A percentile compares a stretch with the other conserved stretches of the same genome.
phyloP scores from a whole-genome alignment of 64 coral and sea anemone genomes.

The Montipora sp. region DNA sequence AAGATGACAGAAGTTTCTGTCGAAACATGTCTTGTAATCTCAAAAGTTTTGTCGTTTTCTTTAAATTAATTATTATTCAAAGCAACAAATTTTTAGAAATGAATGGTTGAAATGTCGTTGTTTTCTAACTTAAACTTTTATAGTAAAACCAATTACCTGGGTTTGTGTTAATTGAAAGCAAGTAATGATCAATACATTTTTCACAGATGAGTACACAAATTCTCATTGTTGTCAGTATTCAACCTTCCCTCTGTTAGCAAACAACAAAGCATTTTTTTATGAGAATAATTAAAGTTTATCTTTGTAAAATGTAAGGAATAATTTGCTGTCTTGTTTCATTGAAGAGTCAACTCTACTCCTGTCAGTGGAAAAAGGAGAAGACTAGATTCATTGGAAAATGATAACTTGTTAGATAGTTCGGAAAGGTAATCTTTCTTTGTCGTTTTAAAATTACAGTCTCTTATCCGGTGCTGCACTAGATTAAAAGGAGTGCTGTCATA shows the following conservation, averaged over 20 bases:
- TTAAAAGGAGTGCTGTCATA: background rate
- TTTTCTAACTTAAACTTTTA: too few relatives aligned
- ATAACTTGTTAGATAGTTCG: constrained; percentile 85
- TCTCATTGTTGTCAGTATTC: too few relatives aligned
- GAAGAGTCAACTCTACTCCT: constrained; percentile 75
- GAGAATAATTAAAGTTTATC: background rate
- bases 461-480: background rate
- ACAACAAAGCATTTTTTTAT: background rate
- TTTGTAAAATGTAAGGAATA: background rate
- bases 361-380: constrained; percentile 89
- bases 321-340: background rate
- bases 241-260: background rate
- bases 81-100: too few relatives aligned
- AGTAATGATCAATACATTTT: too few relatives aligned
- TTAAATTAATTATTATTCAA: too few relatives aligned
- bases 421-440: constrained; percentile 65
- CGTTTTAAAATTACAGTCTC: background rate
- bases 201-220: too few relatives aligned
- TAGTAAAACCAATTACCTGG: too few relatives aligned
- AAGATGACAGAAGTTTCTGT: too few relatives aligned
- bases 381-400: constrained; percentile 79
- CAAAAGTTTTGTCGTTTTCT: too few relatives aligned
- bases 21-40: too few relatives aligned
- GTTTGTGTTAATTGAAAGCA: too few relatives aligned
- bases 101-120: too few relatives aligned